Percentiles rank a stretch among this genome's conserved stretches.
Evolutionary conservation across 2,113 vertebrate species (phyloP).

Genomic region (Carassius carassius): DNA sequence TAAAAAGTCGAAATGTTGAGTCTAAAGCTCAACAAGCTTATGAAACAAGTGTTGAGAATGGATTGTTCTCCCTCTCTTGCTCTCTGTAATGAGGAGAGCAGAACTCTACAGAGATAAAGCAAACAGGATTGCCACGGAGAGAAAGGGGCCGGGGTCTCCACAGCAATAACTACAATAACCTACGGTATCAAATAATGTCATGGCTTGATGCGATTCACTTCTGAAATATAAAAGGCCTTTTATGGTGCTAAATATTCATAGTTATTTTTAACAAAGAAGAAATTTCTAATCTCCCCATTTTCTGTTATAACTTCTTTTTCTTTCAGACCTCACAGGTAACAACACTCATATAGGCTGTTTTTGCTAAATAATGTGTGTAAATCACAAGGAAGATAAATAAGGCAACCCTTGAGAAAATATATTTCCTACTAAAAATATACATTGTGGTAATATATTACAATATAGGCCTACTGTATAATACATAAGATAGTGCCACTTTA

Average conservation of each 20-base stretch:
- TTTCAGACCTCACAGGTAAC: background rate
- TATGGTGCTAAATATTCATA: conserved; percentile 46
- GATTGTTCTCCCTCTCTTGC: conserved; percentile 48
- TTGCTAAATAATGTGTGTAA: background rate
- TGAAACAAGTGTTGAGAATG: conserved; percentile 53
- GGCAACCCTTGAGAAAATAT: too few species aligned
- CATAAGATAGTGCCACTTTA: too few species aligned
- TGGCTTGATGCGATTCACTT: conserved; percentile 64
- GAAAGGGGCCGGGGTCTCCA: conserved; percentile 11
- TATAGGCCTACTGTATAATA: too few species aligned
- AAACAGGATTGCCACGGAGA: conserved; percentile 55
- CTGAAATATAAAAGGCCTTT: conserved; percentile 54
- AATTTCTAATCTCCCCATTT: conserved; percentile 39
- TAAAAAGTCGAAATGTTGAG: conserved; percentile 57
- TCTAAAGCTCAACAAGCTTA: conserved; percentile 50
- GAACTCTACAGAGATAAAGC: conserved; percentile 54
- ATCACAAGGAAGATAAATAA: too few species aligned
- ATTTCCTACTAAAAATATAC: too few species aligned
- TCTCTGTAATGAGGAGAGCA: conserved; percentile 47
- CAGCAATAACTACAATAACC: conserved; percentile 43
- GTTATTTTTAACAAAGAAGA: conserved; percentile 50
- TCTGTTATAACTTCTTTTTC: background rate
- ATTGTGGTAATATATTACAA: too few species aligned
- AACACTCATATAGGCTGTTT: background rate
- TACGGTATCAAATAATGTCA: conserved; percentile 61